These are phyloP conservation scores for Andrena hattorfiana DNA, from an alignment of 2,888 invertebrate species.

Conservation along the genomic window DNA sequence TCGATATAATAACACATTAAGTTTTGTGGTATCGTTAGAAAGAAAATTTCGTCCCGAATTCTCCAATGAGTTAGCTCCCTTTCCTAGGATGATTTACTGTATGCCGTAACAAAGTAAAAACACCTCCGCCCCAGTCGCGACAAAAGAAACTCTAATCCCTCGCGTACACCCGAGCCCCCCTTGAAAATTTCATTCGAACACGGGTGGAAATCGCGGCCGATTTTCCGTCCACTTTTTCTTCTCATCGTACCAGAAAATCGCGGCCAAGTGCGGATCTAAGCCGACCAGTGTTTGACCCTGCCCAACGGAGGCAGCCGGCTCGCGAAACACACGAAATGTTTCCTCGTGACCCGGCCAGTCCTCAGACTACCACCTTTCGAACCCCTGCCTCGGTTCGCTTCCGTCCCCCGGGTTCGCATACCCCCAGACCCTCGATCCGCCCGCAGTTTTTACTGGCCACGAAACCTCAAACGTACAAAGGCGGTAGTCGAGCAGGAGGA, in stretches of 20 bases:
- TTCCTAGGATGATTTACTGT: too few relatives aligned
- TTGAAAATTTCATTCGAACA: conserved; percentile 13
- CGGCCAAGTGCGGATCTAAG: conserved; percentile 61
- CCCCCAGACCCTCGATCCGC: conserved; percentile 50
- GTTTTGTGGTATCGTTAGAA: too few relatives aligned
- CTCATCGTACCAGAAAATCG: conserved; percentile 41
- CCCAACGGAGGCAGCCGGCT: conserved; percentile 35
- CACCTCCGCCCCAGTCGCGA: not conserved
- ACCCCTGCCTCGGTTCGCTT: not conserved
- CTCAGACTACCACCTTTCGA: conserved; percentile 50
- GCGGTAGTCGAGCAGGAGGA: conserved; percentile 70
- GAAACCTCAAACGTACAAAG: conserved; percentile 80
- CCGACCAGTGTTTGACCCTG: conserved; percentile 65
- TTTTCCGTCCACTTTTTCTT: conserved; percentile 32
- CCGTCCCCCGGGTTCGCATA: conserved; percentile 4
- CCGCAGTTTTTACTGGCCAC: conserved; percentile 76
- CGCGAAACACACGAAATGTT: conserved; percentile 69
- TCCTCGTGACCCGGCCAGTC: conserved; percentile 59
- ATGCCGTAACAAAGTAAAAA: too few relatives aligned
- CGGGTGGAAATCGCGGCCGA: conserved; percentile 1
- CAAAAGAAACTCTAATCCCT: conserved; percentile 17
- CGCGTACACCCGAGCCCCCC: too few relatives aligned
- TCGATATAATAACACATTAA: too few relatives aligned
- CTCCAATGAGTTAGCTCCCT: too few relatives aligned
- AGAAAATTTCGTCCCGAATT: too few relatives aligned